A percentile compares a stretch with the other conserved stretches of the same genome.
These are phyloP conservation scores for Mohoua ochrocephala DNA, from an alignment of 2,113 vertebrate species.

Conservation along the genomic window DNA sequence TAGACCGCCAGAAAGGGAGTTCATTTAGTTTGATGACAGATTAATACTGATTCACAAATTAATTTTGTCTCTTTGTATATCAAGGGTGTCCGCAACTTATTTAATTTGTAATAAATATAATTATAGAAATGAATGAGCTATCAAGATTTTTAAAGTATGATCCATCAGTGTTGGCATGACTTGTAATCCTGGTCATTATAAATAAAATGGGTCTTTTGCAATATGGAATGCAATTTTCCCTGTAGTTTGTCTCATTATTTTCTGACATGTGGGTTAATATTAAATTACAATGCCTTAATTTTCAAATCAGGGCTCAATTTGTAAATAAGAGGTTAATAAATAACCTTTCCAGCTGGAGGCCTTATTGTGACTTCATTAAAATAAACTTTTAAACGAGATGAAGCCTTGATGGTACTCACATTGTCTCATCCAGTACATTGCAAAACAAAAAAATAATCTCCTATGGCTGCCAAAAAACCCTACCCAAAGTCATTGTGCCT, in stretches of 20 bases:
- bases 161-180: conserved; percentile 83
- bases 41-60: conserved; percentile 84
- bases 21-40: conserved; percentile 71
- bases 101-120: conserved; percentile 84
- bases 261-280: conserved; percentile 79
- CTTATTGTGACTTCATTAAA: conserved; percentile 42
- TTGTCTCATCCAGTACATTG: not conserved
- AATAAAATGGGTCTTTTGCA: conserved; percentile 79
- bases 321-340: conserved; percentile 77
- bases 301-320: conserved; percentile 77
- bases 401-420: not conserved
- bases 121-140: conserved; percentile 93
- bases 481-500: not conserved
- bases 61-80: conserved; percentile 81
- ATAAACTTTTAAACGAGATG: conserved; percentile 47
- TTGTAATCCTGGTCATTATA: conserved; percentile 79
- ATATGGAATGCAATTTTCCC: conserved; percentile 78
- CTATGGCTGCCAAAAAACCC: not conserved
- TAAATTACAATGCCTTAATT: conserved; percentile 80
- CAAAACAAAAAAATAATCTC: not conserved
- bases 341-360: conserved; percentile 71
- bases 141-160: conserved; percentile 82
- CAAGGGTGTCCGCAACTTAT: conserved; percentile 76
- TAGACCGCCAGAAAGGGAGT: conserved; percentile 66
- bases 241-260: conserved; percentile 77